Percentiles rank a stretch among this genome's conserved stretches.
These are phyloP conservation scores for Drosophila cardini DNA, from an alignment of 1,140 invertebrate genomes.

Conservation along the genomic window DNA sequence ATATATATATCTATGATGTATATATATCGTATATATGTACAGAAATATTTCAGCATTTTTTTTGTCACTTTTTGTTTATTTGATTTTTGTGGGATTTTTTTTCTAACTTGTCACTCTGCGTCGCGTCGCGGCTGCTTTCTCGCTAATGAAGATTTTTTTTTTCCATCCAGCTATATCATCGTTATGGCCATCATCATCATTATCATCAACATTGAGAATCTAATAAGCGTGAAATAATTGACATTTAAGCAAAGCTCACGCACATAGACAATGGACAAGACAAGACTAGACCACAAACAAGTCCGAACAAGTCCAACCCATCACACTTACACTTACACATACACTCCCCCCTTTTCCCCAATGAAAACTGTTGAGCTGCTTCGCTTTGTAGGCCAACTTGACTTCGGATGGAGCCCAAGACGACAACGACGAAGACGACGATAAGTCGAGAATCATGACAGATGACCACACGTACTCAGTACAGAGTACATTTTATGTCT, in stretches of 20 bases:
- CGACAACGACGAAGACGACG: slow-evolving; percentile 11
- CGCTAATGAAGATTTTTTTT: slow-evolving; percentile 42
- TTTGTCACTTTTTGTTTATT: slow-evolving; percentile 47
- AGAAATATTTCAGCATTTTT: slow-evolving; percentile 11
- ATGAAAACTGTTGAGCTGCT: neutral
- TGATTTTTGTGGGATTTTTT: slow-evolving; percentile 27
- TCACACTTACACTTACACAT: slow-evolving; percentile 2
- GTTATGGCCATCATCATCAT: slow-evolving; percentile 36
- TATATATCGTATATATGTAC: slow-evolving; percentile 8
- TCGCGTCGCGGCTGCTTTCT: slow-evolving; percentile 60
- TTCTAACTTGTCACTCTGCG: slow-evolving; percentile 4
- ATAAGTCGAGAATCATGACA: slow-evolving; percentile 72
- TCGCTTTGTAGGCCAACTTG: slow-evolving; percentile 67
- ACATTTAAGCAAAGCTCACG: slow-evolving; percentile 81
- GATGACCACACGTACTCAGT: slow-evolving; percentile 77
- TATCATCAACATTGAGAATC: slow-evolving; percentile 62
- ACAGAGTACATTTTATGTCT: slow-evolving; percentile 22
- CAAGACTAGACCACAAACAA: slow-evolving; percentile 21
- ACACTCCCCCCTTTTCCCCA: slow-evolving; percentile 6
- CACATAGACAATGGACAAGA: slow-evolving; percentile 69
- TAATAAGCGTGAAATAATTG: slow-evolving; percentile 83
- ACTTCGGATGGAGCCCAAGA: neutral
- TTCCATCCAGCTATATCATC: slow-evolving; percentile 41
- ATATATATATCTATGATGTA: too few relatives aligned
- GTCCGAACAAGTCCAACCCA: slow-evolving; percentile 19